phyloP scores from a whole-genome alignment of 2,888 invertebrate genomes.

The Unio pictorum region DNA sequence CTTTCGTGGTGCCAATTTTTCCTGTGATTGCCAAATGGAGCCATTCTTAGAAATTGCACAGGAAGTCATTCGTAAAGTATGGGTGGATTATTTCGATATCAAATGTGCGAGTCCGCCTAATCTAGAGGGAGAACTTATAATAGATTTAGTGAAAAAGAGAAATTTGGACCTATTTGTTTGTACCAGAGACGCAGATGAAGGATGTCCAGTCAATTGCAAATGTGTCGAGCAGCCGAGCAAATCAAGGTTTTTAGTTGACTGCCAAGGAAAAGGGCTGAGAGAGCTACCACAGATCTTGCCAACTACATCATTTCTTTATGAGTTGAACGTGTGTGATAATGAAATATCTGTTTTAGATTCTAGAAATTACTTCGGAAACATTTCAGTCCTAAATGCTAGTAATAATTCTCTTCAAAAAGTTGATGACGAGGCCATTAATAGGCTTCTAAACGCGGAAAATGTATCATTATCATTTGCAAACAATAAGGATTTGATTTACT shows the following conservation, averaged over 20 bases:
- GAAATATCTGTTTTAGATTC: too few species aligned
- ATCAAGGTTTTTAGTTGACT: conserved; percentile 7
- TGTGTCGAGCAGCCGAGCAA: conserved; percentile 12
- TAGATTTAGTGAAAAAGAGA: conserved; percentile 5
- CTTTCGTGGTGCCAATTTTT: conserved; percentile 9
- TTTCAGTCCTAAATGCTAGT: too few species aligned
- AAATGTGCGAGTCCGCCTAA: conserved; percentile 5
- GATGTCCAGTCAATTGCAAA: conserved; percentile 8
- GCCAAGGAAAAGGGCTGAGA: conserved; percentile 1
- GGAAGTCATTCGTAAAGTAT: conserved; percentile 1
- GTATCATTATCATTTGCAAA: background rate
- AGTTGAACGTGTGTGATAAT: too few species aligned
- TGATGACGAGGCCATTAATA: too few species aligned
- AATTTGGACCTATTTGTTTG: conserved; percentile 13
- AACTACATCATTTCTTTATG: too few species aligned
- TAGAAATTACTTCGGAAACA: too few species aligned
- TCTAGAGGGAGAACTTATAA: conserved; percentile 4
- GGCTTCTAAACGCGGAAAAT: too few species aligned
- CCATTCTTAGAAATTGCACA: conserved; percentile 2
- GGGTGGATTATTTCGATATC: conserved; percentile 9
- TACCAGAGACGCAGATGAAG: background rate
- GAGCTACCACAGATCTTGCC: too few species aligned
- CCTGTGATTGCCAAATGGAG: conserved; percentile 5
- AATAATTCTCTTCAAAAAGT: too few species aligned
- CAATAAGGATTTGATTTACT: background rate